Conservation (phyloP, 2,888 invertebrate genomes). For the Philereme transversata region DNA sequence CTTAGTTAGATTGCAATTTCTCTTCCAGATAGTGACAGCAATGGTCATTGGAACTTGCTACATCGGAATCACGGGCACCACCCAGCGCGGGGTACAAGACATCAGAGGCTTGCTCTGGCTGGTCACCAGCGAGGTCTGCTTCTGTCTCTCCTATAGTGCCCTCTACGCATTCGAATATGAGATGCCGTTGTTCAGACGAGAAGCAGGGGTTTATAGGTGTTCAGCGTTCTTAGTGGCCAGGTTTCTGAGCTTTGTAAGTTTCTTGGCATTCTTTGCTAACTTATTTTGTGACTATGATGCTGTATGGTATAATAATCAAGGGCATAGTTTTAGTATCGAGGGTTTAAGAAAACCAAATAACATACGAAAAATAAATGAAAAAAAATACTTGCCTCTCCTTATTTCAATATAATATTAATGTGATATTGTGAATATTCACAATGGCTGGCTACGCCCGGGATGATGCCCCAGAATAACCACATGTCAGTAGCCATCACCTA, state of each 20-base stretch:
- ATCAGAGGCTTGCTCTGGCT: slow-evolving; percentile 78
- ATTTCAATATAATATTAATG: too few species aligned
- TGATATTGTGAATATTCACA: too few species aligned
- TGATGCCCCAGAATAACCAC: too few species aligned
- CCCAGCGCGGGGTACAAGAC: slow-evolving; percentile 76
- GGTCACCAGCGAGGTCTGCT: slow-evolving; percentile 76
- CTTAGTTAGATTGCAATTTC: background rate
- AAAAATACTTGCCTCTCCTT: too few species aligned
- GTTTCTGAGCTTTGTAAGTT: slow-evolving; percentile 64
- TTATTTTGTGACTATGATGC: too few species aligned
- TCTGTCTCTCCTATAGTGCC: slow-evolving; percentile 73
- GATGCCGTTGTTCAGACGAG: slow-evolving; percentile 70
- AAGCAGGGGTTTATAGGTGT: slow-evolving; percentile 69
- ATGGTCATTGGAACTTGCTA: slow-evolving; percentile 71
- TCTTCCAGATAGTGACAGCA: slow-evolving; percentile 65
- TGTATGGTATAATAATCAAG: too few species aligned
- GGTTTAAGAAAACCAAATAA: too few species aligned
- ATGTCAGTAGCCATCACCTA: too few species aligned
- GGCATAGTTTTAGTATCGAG: too few species aligned
- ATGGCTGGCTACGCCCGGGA: too few species aligned
- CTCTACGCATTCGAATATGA: slow-evolving; percentile 71
- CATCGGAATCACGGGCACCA: slow-evolving; percentile 67
- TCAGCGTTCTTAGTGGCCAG: slow-evolving; percentile 71
- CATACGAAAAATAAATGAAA: too few species aligned
- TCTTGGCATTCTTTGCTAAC: background rate